Conservation (phyloP, 2,797 vertebrate genomes). For the Pangasius larnaudii region DNA sequence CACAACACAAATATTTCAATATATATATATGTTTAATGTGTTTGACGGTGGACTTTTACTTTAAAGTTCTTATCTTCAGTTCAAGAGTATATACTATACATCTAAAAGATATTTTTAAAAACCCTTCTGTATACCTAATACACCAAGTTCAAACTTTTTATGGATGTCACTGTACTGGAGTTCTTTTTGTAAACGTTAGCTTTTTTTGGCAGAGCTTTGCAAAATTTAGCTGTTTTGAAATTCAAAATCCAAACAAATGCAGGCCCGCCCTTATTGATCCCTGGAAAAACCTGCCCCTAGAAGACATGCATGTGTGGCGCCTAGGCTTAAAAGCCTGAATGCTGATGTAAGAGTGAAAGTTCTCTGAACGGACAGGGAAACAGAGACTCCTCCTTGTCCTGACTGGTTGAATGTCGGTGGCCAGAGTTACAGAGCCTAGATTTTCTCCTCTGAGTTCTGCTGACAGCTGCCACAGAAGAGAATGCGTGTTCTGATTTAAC, state of each 20-base stretch:
- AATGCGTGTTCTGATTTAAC: not conserved
- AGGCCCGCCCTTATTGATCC: not conserved
- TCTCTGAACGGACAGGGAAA: not conserved
- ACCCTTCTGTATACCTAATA: not conserved
- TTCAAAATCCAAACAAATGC: conserved; percentile 2
- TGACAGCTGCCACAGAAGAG: not conserved
- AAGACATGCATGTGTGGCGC: not conserved
- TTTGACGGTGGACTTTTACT: not conserved
- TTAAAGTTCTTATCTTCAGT: not conserved
- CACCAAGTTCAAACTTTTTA: not conserved
- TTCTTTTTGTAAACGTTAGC: not conserved
- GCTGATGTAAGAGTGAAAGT: not conserved
- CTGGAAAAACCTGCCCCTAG: not conserved
- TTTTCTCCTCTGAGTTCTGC: not conserved
- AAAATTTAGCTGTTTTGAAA: conserved; percentile 1
- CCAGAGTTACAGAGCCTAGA: not conserved
- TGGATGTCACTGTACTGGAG: not conserved
- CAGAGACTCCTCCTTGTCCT: not conserved
- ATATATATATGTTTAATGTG: not conserved
- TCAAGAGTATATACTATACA: not conserved
- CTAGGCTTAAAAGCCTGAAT: not conserved
- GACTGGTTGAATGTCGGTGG: not conserved
- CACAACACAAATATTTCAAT: not conserved
- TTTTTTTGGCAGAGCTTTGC: not conserved
- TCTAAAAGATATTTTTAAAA: not conserved